A percentile compares a stretch with the other conserved stretches of the same genome.
phyloP scores from a whole-genome alignment of 2,113 vertebrate genomes.

The Phrynosoma platyrhinos region DNA sequence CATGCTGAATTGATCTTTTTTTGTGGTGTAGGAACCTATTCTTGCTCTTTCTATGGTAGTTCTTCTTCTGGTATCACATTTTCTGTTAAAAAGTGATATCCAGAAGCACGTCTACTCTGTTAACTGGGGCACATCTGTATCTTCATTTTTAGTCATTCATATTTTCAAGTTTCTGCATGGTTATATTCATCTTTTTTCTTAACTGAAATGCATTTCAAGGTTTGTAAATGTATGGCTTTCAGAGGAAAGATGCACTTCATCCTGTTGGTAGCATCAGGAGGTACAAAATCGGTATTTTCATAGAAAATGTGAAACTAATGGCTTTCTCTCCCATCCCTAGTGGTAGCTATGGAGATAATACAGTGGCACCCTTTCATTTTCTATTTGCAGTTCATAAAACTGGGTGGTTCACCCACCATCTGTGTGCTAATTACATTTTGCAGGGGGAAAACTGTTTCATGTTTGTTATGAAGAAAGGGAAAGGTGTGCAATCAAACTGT shows the following conservation, averaged over 20 bases:
- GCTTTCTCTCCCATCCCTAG: neutral
- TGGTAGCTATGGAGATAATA: slow-evolving; percentile 10
- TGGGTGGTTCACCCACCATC: neutral
- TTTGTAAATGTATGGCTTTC: neutral
- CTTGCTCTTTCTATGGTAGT: too few species aligned
- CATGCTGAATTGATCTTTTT: too few species aligned
- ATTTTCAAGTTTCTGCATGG: too few species aligned
- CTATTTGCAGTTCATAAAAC: neutral
- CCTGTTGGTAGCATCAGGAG: neutral
- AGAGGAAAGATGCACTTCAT: neutral
- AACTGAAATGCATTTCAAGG: neutral
- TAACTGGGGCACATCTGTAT: too few species aligned
- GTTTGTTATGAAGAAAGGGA: neutral
- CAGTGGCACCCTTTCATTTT: neutral
- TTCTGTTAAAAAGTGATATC: too few species aligned
- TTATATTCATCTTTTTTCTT: neutral
- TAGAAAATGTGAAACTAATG: neutral
- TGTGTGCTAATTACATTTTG: neutral
- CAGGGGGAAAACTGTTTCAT: neutral
- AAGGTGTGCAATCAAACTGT: neutral
- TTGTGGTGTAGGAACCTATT: too few species aligned
- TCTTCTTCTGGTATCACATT: too few species aligned
- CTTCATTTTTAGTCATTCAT: too few species aligned
- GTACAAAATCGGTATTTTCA: neutral
- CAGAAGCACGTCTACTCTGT: too few species aligned